Conservation (phyloP, 2,113 vertebrate genomes). For the Ailuropoda melanoleuca region DNA sequence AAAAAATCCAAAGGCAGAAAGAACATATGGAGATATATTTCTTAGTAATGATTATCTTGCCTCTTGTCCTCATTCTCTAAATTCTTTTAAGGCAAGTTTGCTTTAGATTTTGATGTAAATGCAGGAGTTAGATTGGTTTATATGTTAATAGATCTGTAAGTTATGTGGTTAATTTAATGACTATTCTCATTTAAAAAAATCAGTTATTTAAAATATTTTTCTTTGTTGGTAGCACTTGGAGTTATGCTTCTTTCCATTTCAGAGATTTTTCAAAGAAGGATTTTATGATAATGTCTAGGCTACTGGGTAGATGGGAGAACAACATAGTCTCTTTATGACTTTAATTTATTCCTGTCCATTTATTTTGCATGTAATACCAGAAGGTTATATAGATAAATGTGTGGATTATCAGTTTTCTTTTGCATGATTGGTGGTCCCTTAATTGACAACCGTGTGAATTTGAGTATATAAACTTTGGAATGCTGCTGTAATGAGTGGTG, state of each 20-base stretch:
- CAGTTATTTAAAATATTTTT: conserved; percentile 18
- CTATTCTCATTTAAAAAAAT: background rate
- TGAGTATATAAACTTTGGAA: conserved; percentile 31
- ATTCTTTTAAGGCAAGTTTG: background rate
- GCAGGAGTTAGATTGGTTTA: conserved; percentile 10
- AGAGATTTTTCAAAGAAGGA: conserved; percentile 21
- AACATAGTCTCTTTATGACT: background rate
- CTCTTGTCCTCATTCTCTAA: background rate
- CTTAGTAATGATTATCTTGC: conserved; percentile 25
- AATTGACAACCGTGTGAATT: conserved; percentile 16
- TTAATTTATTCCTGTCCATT: conserved; percentile 30
- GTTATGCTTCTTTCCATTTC: background rate
- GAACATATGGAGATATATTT: background rate
- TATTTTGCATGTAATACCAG: background rate
- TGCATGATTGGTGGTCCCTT: conserved; percentile 35
- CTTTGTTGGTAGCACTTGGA: background rate
- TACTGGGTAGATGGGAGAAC: background rate
- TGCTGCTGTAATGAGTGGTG: background rate
- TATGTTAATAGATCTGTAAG: conserved; percentile 1
- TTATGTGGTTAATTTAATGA: conserved; percentile 26
- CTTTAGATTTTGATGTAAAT: conserved; percentile 46
- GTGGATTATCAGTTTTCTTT: conserved; percentile 31
- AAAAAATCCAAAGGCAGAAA: conserved; percentile 5
- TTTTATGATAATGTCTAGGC: conserved; percentile 18
- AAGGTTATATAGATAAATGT: background rate